A percentile compares a stretch with the other conserved stretches of the same genome.
Evolutionary conservation across 2,797 vertebrate species (phyloP).

Genomic region (Apogon hyalosoma): DNA sequence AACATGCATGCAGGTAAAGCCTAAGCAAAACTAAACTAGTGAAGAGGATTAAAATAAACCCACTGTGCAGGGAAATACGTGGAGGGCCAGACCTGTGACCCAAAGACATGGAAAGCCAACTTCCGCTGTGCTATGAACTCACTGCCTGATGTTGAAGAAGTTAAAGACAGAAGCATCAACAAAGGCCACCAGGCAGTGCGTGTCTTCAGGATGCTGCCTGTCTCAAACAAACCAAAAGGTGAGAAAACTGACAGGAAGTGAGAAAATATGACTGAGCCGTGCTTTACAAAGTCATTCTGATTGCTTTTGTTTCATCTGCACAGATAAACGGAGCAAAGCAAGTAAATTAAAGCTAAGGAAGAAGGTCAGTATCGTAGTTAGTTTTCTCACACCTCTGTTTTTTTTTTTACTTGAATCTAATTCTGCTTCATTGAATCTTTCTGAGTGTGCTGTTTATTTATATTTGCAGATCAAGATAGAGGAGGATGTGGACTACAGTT

Average conservation of each 20-base stretch:
- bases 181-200: conserved; percentile 93
- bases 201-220: conserved; percentile 92
- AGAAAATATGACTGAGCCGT: not conserved
- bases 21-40: not conserved
- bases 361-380: conserved; percentile 81
- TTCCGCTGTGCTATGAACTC: conserved; percentile 99
- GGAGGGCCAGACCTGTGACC: conserved; percentile 86
- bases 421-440: not conserved
- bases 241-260: conserved; percentile 52
- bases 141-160: conserved; percentile 94
- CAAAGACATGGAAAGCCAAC: conserved; percentile 99
- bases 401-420: not conserved
- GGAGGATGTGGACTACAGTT: not conserved
- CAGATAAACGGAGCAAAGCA: conserved; percentile 87
- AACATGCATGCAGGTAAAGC: not conserved
- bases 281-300: not conserved
- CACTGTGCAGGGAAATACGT: conserved; percentile 88
- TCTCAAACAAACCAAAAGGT: conserved; percentile 78
- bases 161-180: conserved; percentile 93
- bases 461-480: conserved; percentile 69
- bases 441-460: not conserved
- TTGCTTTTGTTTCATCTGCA: conserved; percentile 22
- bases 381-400: not conserved
- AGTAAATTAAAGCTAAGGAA: conserved; percentile 80
- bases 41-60: conserved; percentile 15